Conservation (phyloP, 2,888 invertebrate species). For the Melanophora roralis region DNA sequence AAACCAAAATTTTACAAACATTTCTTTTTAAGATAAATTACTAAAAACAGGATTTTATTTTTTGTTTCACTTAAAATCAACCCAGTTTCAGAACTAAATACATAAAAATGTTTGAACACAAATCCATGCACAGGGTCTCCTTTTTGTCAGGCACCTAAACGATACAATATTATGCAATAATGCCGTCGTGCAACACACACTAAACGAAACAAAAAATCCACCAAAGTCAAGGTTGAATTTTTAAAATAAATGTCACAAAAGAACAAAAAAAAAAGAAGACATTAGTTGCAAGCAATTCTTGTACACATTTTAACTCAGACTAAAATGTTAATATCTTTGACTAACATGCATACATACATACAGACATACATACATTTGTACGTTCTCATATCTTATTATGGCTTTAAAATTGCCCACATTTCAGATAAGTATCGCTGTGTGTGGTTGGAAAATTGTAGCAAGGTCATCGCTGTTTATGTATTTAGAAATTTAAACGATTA, state of each 20-base stretch:
- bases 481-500: slow-evolving; percentile 1
- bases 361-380: too few relatives aligned
- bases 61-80: background rate
- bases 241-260: slow-evolving; percentile 22
- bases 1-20: background rate
- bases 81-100: background rate
- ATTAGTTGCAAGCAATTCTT: slow-evolving; percentile 3
- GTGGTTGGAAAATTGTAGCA: slow-evolving; percentile 51
- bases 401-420: background rate
- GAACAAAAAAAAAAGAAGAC: background rate
- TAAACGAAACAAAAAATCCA: background rate
- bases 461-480: slow-evolving; percentile 42
- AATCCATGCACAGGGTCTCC: slow-evolving; percentile 7
- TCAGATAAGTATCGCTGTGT: background rate
- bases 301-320: slow-evolving; percentile 1
- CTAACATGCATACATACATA: too few relatives aligned
- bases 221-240: slow-evolving; percentile 42
- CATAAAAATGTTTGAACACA: background rate
- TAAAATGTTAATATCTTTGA: slow-evolving; percentile 22
- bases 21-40: background rate
- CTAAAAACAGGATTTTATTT: slow-evolving; percentile 35
- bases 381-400: background rate
- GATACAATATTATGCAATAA: slow-evolving; percentile 50
- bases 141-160: slow-evolving; percentile 22
- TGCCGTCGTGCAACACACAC: slow-evolving; percentile 4